phyloP scores from a whole-genome alignment of 2,888 invertebrate species.

The Drosophila tripunctata region DNA sequence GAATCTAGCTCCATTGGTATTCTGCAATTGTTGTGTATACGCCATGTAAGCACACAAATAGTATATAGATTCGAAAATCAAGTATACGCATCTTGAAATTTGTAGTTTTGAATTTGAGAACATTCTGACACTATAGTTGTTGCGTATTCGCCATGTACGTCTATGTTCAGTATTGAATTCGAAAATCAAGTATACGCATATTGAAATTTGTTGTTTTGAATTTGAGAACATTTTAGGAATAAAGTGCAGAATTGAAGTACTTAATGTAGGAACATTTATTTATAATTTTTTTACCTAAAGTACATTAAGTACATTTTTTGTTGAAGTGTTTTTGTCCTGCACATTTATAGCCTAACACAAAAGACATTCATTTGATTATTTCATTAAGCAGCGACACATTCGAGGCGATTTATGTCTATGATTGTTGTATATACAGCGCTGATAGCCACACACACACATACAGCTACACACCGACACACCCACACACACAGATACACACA shows the following conservation, averaged over 20 bases:
- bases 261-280: no score
- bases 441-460: constrained; percentile 3
- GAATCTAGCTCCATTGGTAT: constrained; percentile 36
- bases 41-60: constrained; percentile 3
- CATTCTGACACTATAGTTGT: no score
- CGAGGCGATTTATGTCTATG: constrained; percentile 29
- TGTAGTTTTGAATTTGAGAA: background rate
- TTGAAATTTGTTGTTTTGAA: no score
- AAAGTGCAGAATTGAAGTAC: no score
- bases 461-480: background rate
- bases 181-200: no score
- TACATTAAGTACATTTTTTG: no score
- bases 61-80: no score
- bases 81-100: no score
- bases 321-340: background rate
- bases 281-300: no score
- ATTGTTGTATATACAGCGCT: constrained; percentile 14
- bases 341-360: constrained; percentile 12
- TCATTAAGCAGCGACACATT: constrained; percentile 23
- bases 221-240: no score
- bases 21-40: constrained; percentile 57
- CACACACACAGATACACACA: background rate
- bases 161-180: no score
- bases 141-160: no score
- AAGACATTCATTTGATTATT: constrained; percentile 31